Percentiles rank a stretch among this genome's conserved stretches.
These are phyloP conservation scores for Aspidiotus destructor DNA, from an alignment of 2,888 invertebrate genomes.

Conservation along the genomic window DNA sequence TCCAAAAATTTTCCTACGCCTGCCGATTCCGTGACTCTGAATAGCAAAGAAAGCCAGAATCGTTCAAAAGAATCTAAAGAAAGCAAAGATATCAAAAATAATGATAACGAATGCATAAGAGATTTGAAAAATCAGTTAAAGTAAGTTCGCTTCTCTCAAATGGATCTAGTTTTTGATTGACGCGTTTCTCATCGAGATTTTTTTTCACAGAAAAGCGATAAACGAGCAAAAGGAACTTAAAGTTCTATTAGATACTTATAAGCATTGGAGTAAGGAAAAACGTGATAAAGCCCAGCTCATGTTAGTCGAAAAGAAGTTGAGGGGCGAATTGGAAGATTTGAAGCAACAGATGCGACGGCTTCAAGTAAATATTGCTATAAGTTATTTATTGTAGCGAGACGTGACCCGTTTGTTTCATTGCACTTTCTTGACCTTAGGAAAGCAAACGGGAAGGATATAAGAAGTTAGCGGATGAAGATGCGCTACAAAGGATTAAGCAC, in stretches of 20 bases:
- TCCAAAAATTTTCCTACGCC: constrained; percentile 11
- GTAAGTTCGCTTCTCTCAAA: constrained; percentile 46
- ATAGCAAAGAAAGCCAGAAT: constrained; percentile 17
- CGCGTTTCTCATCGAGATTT: constrained; percentile 13
- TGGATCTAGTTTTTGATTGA: not conserved
- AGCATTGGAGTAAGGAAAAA: constrained; percentile 92
- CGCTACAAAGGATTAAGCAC: constrained; percentile 83
- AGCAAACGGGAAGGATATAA: constrained; percentile 83
- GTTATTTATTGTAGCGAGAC: no score
- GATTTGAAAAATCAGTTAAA: constrained; percentile 87
- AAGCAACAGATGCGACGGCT: constrained; percentile 75
- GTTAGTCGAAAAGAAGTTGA: constrained; percentile 84
- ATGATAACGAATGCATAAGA: constrained; percentile 57
- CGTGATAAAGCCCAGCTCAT: constrained; percentile 91
- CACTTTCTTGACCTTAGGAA: constrained; percentile 41
- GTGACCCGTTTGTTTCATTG: no score
- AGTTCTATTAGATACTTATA: constrained; percentile 88
- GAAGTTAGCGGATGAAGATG: constrained; percentile 89
- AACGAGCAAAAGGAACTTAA: constrained; percentile 94
- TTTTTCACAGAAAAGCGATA: constrained; percentile 61
- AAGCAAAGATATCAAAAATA: constrained; percentile 47
- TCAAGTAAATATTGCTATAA: constrained; percentile 48
- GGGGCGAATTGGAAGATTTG: constrained; percentile 82
- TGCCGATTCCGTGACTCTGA: constrained; percentile 1
- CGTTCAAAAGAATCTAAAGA: constrained; percentile 18